These are phyloP conservation scores for Etheostoma nigrum DNA, from an alignment of 2,797 vertebrate genomes.

Conservation along the genomic window DNA sequence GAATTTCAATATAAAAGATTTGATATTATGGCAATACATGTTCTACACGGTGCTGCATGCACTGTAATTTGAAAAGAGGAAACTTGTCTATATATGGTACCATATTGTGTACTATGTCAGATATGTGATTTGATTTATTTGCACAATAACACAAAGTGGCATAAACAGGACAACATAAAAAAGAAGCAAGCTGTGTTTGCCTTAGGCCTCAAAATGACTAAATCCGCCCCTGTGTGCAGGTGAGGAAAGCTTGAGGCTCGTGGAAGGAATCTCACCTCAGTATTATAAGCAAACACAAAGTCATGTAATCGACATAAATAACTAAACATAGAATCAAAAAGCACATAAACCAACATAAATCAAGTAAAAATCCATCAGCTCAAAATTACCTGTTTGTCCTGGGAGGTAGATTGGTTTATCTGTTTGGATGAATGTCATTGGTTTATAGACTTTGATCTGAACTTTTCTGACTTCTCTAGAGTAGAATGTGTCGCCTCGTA, in stretches of 20 bases:
- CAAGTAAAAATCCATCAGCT: background rate
- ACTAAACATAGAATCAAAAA: too few species aligned
- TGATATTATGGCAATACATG: background rate
- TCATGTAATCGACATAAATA: too few species aligned
- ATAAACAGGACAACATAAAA: too few species aligned
- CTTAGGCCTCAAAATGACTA: too few species aligned
- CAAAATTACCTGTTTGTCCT: constrained; percentile 80
- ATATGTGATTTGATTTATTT: too few species aligned
- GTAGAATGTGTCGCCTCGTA: constrained; percentile 80
- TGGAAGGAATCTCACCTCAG: background rate
- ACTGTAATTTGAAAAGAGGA: background rate
- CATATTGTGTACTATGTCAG: background rate
- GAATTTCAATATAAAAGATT: background rate
- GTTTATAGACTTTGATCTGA: constrained; percentile 70
- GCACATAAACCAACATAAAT: too few species aligned
- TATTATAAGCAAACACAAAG: too few species aligned
- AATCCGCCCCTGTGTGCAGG: too few species aligned
- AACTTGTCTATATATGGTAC: background rate
- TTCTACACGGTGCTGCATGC: background rate
- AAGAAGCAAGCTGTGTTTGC: too few species aligned
- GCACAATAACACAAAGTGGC: too few species aligned
- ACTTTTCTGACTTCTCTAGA: constrained; percentile 83
- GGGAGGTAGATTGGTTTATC: constrained; percentile 94
- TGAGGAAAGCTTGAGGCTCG: too few species aligned
- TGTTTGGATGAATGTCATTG: constrained; percentile 87